Percentiles rank a stretch among this genome's conserved stretches.
Conservation (phyloP, 1,140 invertebrate species). For the Calephelis nemesis region DNA sequence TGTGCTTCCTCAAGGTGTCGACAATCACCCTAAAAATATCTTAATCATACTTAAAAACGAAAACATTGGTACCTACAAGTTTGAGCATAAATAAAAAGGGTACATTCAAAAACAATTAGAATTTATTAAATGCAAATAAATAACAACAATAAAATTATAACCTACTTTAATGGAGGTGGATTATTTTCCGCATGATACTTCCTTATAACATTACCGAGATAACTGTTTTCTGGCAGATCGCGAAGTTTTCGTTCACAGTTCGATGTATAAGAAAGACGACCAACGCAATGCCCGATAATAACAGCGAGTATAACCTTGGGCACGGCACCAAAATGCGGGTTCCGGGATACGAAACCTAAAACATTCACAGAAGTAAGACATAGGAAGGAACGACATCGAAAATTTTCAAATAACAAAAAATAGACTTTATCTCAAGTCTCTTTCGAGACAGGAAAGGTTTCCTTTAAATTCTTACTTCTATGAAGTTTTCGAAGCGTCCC, state of each 20-base stretch:
- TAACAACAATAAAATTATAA: background rate
- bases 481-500: conserved; percentile 60
- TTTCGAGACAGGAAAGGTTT: background rate
- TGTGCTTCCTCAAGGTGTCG: too few relatives aligned
- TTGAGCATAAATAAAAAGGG: background rate
- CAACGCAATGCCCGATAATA: conserved; percentile 48
- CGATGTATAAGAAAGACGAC: conserved; percentile 48
- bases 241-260: conserved; percentile 51
- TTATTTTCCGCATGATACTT: conserved; percentile 44
- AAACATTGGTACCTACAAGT: too few relatives aligned
- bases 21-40: too few relatives aligned
- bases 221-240: conserved; percentile 41
- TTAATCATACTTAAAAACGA: too few relatives aligned
- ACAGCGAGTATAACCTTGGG: conserved; percentile 52
- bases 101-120: background rate
- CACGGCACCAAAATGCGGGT: conserved; percentile 51
- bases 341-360: conserved; percentile 56
- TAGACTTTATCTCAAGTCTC: background rate
- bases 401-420: conserved; percentile 25
- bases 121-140: conserved; percentile 7
- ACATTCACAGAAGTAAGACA: conserved; percentile 73
- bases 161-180: conserved; percentile 32
- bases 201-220: conserved; percentile 56
- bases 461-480: conserved; percentile 59
- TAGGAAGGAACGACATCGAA: conserved; percentile 41